Base-by-base conservation (phyloP, 2,113 vertebrate genomes). In the Antechinus flavipes region DNA sequence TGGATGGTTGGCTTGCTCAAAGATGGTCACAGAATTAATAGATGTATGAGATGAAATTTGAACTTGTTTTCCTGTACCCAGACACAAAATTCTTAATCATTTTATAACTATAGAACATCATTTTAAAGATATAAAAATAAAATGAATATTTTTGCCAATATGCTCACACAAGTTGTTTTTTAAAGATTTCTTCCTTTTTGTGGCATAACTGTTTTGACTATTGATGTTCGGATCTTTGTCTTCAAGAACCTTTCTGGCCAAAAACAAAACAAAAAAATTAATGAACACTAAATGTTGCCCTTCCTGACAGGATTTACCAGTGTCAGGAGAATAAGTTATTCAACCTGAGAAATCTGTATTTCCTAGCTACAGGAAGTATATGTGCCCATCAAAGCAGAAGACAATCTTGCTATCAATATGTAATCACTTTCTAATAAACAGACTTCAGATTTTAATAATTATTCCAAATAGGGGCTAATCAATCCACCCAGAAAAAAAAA, bases 401-500 rank as follows among this genome's bases (percentile, higher is more conserved):
- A 0, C 8, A n/a, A 46, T 35, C 93, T 61, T 89, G 54, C 90
- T 84, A 94, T 0, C 47, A 90, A 0, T 26, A 2, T 42, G 54
- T 52, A 27, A 30, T 93, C 53, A 26, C 93, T 54, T 92, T 91
- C 91, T 94, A 26, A 26, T 94, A 89, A 94, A 93, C 84, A 95
- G n/a, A 76, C 84, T 91, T 46, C 76, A 53, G 61, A 95, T 92
- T 96, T 95, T 54, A 95, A 95, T 96, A 94, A 96, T 53, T 54
- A 23, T 0, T 0, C 47, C 68, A 91, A 89, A 91, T 76, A 89
- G 42, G 89, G 90, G 35, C 61, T 16, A 93, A 24, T 95, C 54
- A 52, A 19, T 35, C n/a, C n/a, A 22, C 42, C 91, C 54, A 53
- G 24, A 49, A 11, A 42, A 49, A 11, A 52, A 14, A 2, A 94